Conservation (phyloP, 1,140 invertebrate genomes). For the Trichoplusia ni region DNA sequence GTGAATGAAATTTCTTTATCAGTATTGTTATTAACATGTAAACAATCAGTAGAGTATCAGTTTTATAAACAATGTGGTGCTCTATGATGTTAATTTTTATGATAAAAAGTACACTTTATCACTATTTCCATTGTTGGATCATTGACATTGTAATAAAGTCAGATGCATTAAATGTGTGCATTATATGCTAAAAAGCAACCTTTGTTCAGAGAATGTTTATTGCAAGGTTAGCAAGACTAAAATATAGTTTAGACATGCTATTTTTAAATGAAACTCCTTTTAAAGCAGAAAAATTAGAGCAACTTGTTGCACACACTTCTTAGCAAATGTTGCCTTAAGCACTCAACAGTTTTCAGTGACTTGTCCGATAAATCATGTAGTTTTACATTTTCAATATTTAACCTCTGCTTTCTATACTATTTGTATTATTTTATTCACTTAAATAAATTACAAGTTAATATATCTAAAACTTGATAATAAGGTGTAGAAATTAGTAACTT, state of each 20-base stretch:
- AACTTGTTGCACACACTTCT: background rate
- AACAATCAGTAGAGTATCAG: background rate
- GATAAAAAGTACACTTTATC: background rate
- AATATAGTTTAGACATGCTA: background rate
- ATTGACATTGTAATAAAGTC: background rate
- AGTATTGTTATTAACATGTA: conserved; percentile 8
- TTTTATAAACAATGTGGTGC: background rate
- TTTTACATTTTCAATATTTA: too few species aligned
- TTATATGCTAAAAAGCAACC: background rate
- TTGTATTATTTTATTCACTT: too few species aligned
- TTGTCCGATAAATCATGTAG: too few species aligned
- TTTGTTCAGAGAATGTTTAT: background rate
- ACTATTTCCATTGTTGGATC: background rate
- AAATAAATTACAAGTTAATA: too few species aligned
- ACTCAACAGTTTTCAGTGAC: background rate
- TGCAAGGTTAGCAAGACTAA: background rate
- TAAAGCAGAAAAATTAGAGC: background rate
- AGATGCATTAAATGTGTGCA: conserved; percentile 3
- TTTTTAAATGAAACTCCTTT: background rate
- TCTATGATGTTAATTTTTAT: background rate
- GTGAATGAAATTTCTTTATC: conserved; percentile 1
- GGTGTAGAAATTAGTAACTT: too few species aligned
- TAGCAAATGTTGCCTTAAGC: background rate
- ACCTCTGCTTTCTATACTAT: too few species aligned
- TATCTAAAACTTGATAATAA: too few species aligned